A percentile compares a stretch with the other conserved stretches of the same genome.
Evolutionary conservation across 1,140 invertebrate species (phyloP).

Genomic region (Eulimnadia texana): DNA sequence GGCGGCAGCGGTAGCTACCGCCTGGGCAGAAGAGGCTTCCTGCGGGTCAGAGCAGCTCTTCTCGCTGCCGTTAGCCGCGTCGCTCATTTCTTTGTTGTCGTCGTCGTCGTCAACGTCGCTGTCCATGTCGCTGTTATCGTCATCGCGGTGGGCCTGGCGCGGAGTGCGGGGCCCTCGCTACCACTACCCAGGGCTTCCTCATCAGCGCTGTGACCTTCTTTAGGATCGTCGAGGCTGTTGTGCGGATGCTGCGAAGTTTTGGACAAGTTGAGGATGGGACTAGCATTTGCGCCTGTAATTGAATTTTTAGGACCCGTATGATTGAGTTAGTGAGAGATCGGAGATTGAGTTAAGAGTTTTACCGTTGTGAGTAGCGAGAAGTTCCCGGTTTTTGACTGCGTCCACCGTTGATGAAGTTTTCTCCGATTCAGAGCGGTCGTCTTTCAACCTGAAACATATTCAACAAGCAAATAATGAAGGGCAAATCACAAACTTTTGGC

Average conservation of each 20-base stretch:
- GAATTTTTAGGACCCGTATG: not conserved
- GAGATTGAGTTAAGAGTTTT: not conserved
- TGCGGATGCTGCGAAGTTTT: conserved; percentile 53
- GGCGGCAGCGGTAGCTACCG: conserved; percentile 43
- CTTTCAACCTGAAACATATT: conserved; percentile 8
- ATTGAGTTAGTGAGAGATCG: not conserved
- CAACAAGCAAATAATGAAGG: no score
- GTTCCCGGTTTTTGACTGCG: conserved; percentile 11
- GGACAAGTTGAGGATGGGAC: conserved; percentile 75
- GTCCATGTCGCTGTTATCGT: conserved; percentile 6
- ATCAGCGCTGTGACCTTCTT: conserved; percentile 39
- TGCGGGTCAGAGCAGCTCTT: conserved; percentile 6
- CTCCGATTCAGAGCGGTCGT: conserved; percentile 15
- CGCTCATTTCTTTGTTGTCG: not conserved
- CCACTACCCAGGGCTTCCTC: not conserved
- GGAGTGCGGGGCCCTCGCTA: conserved; percentile 1
- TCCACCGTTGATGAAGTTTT: conserved; percentile 7
- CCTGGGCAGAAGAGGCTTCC: conserved; percentile 30
- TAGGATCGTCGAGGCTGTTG: conserved; percentile 55
- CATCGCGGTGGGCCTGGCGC: conserved; percentile 3
- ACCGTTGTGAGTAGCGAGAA: conserved; percentile 15
- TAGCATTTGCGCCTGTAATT: conserved; percentile 40
- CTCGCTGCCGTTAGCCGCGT: conserved; percentile 8
- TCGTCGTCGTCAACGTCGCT: conserved; percentile 51
- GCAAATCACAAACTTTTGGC: no score